phyloP scores from a whole-genome alignment of 2,888 invertebrate species.

The Scaptomyza caliginosa region DNA sequence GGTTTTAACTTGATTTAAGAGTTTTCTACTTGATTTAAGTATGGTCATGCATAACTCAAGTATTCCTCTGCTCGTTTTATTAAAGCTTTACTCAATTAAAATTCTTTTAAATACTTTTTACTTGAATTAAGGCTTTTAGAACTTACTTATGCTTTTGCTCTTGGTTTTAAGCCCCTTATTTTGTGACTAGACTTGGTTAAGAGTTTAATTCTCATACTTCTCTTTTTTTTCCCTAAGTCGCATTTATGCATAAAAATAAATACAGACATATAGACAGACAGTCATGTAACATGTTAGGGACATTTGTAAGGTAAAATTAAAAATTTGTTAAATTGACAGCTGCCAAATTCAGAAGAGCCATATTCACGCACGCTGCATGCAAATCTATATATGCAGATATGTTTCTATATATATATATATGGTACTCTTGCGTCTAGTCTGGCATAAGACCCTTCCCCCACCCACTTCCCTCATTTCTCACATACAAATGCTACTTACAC shows the following conservation, averaged over 20 bases:
- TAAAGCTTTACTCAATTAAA: no score
- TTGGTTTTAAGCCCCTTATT: no score
- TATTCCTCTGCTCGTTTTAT: no score
- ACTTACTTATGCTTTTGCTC: no score
- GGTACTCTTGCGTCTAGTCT: background rate
- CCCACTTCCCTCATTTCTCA: no score
- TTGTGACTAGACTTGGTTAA: no score
- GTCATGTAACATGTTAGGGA: background rate
- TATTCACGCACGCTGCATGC: background rate
- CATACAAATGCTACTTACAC: background rate
- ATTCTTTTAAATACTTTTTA: no score
- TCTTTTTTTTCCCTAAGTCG: background rate
- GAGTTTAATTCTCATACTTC: no score
- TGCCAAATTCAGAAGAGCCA: conserved; percentile 28
- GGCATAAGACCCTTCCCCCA: no score
- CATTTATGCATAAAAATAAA: no score
- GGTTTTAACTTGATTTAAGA: background rate
- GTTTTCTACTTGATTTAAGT: background rate
- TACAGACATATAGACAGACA: background rate
- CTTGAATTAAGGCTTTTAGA: no score
- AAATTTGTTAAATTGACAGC: conserved; percentile 33
- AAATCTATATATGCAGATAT: background rate
- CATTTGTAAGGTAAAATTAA: conserved; percentile 1
- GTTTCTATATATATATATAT: background rate
- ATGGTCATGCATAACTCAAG: no score